phyloP scores from a whole-genome alignment of 2,113 vertebrate genomes.

The Sinocyclocheilus anshuiensis region DNA sequence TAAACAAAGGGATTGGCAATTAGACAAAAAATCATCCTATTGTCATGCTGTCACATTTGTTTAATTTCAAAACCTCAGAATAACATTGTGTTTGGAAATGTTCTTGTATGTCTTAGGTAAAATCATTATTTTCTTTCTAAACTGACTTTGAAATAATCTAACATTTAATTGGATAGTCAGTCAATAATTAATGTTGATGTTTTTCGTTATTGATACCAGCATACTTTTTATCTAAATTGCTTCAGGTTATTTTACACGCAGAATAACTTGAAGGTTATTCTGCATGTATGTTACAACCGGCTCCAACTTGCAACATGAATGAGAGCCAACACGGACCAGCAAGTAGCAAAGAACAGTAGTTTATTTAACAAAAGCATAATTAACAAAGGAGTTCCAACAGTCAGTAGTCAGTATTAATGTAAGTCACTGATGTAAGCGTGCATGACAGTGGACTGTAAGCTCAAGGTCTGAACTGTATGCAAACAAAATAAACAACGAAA shows the following conservation, averaged over 20 bases:
- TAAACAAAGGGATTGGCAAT: constrained; percentile 43
- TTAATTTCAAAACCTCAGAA: constrained; percentile 43
- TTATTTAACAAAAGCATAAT: no score
- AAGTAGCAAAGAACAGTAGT: no score
- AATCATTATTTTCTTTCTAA: constrained; percentile 5
- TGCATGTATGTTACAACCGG: no score
- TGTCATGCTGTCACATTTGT: constrained; percentile 27
- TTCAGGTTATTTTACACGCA: neutral
- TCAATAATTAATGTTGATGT: neutral
- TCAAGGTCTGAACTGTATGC: no score
- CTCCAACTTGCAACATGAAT: no score
- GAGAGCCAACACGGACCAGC: no score
- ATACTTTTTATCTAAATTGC: neutral
- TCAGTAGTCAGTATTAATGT: no score
- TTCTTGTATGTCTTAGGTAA: neutral
- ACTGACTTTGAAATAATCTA: neutral
- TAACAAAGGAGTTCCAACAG: no score
- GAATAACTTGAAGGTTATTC: neutral
- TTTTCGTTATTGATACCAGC: neutral
- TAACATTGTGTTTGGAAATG: neutral
- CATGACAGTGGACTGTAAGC: no score
- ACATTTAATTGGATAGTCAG: neutral
- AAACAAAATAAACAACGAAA: no score
- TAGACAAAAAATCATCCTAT: constrained; percentile 30
- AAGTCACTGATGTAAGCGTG: no score